Evolutionary conservation across 2,113 vertebrate genomes (phyloP), one percentile per base, ranked within the genome.

Genomic region (Zootoca vivipara): DNA sequence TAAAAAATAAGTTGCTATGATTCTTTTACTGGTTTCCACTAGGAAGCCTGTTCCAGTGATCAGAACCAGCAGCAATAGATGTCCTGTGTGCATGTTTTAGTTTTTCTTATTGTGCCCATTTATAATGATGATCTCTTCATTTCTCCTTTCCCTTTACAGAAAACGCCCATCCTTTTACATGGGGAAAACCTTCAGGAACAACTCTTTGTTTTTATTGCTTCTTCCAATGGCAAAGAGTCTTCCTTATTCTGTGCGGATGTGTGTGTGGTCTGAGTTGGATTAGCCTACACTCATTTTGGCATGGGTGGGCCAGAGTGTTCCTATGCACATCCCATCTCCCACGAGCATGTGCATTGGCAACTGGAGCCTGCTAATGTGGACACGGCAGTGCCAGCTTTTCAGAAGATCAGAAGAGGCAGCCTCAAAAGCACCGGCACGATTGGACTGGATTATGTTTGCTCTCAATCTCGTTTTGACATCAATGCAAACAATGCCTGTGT

Each of bases 281-380:
- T 87, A n/a, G n/a, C n/a, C n/a, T n/a, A 67, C 12, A 83, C 75
- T 77, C 56, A 0, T 64, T 85, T 87, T 85, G 82, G 33, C 33
- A 46, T 56, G 0, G 89, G 91, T 42, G 56, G 87, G 89, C 72
- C 22, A 78, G 26, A 81, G 81, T 87, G 73, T 89, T 79, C 46
- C 72, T 93, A 85, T 62, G 40, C 90, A 40, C 58, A 42, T 78
- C n/a, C 2, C 87, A 77, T 70, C 81, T 65, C 40, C 0, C 62
- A 84, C 46, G 42, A n/a, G 0, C 82, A n/a, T n/a, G 7, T 83
- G n/a, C 42, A 20, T 70, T 5, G 0, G 75, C 69, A 85, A 58
- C 78, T 89, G 67, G 75, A 83, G 3, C 16, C 62, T 89, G 84
- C 4, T 80, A 84, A 18, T 33, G 22, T 83, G 40, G 12, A 73